A percentile compares a stretch with the other conserved stretches of the same genome.
Conservation (phyloP, 2,888 invertebrate species). For the Hesperia comma region DNA sequence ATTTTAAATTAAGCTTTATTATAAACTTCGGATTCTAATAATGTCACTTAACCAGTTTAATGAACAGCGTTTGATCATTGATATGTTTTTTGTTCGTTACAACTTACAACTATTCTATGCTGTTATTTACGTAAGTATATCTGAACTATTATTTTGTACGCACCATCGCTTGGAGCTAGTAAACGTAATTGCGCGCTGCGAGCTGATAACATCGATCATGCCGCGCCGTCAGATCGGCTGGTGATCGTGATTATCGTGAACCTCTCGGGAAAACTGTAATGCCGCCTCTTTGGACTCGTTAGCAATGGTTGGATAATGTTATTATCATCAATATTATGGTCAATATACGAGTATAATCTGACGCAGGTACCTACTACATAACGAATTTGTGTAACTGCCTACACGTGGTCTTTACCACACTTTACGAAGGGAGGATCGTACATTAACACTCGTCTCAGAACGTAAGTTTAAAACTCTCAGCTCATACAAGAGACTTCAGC, state of each 20-base stretch:
- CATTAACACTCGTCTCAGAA: too few species aligned
- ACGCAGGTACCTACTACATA: too few species aligned
- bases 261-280: constrained; percentile 5
- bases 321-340: too few species aligned
- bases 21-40: too few species aligned
- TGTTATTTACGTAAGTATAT: neutral
- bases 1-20: too few species aligned
- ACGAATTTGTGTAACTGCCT: too few species aligned
- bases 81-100: neutral
- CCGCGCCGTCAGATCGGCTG: neutral
- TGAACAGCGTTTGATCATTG: neutral
- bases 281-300: constrained; percentile 1
- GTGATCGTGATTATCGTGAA: neutral
- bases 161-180: neutral
- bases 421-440: too few species aligned
- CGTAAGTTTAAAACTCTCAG: too few species aligned
- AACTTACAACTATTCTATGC: neutral
- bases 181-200: neutral
- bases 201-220: constrained; percentile 18
- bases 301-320: neutral
- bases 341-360: too few species aligned
- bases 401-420: too few species aligned
- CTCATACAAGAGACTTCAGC: too few species aligned
- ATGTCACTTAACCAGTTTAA: neutral
- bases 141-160: neutral